Conservation (phyloP, 2,797 vertebrate species). For the Sebastes taczanowskii region DNA sequence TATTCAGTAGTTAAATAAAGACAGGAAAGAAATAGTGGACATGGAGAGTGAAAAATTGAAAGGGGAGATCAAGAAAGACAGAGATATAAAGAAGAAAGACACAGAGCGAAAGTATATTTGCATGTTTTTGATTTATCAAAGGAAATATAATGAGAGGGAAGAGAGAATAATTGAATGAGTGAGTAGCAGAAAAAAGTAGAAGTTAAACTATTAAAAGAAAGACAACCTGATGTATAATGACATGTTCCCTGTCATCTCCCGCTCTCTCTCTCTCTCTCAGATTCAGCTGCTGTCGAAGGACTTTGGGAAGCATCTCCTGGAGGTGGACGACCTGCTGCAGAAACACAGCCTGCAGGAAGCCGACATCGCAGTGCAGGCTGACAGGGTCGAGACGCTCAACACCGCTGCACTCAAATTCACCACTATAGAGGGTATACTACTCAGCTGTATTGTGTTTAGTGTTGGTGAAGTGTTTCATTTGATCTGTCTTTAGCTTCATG, state of each 20-base stretch:
- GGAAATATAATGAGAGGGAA: neutral
- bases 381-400: slow-evolving; percentile 91
- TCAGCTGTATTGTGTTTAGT: neutral
- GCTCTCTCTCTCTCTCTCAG: slow-evolving; percentile 62
- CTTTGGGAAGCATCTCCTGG: slow-evolving; percentile 92
- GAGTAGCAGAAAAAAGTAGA: neutral
- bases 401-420: slow-evolving; percentile 89
- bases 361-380: slow-evolving; percentile 89
- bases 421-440: slow-evolving; percentile 85
- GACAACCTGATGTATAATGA: neutral
- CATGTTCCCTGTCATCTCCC: neutral
- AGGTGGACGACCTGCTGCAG: slow-evolving; percentile 94
- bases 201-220: neutral
- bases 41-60: neutral
- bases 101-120: neutral
- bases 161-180: neutral
- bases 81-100: neutral
- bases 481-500: neutral
- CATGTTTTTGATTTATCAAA: neutral
- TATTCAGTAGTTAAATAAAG: neutral
- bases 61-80: neutral
- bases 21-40: neutral
- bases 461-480: neutral
- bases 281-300: slow-evolving; percentile 90
- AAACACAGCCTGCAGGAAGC: slow-evolving; percentile 92